phyloP scores from a whole-genome alignment of 2,113 vertebrate genomes.

The Megaptera novaeangliae region DNA sequence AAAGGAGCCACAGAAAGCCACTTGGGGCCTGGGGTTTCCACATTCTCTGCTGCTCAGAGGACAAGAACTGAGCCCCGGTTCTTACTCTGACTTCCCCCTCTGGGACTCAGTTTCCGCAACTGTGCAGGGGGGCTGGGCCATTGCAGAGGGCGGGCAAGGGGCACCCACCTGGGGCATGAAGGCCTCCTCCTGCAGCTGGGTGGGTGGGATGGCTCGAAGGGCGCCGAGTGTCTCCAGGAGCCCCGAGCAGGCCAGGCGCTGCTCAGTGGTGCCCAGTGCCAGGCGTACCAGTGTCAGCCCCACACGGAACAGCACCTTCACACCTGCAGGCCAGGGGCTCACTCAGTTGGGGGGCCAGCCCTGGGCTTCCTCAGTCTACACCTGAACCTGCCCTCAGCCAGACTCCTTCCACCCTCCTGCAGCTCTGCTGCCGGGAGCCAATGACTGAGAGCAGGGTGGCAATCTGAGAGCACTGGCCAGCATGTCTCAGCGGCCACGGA shows the following conservation, averaged over 20 bases:
- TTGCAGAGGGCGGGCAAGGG: rapidly evolving
- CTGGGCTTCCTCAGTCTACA: neutral
- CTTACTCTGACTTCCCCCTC: neutral
- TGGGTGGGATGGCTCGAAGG: constrained; percentile 82
- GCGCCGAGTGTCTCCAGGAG: constrained; percentile 90
- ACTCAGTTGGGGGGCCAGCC: neutral
- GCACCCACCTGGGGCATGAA: constrained; percentile 87
- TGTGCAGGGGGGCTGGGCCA: neutral
- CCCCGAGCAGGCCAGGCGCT: constrained; percentile 84
- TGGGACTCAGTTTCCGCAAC: neutral
- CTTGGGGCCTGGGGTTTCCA: neutral
- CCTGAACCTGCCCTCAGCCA: neutral
- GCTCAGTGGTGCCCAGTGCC: constrained; percentile 84
- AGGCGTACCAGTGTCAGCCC: constrained; percentile 87
- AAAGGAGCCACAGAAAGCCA: neutral
- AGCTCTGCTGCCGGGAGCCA: neutral
- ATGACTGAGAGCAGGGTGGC: neutral
- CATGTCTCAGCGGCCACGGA: neutral
- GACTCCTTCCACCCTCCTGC: neutral
- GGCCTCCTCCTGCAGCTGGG: constrained; percentile 81
- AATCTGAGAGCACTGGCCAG: neutral
- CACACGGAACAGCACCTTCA: constrained; percentile 88
- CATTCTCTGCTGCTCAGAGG: neutral
- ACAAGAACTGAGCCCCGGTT: neutral
- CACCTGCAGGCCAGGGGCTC: constrained; percentile 75